phyloP scores from a whole-genome alignment of 1,140 invertebrate genomes.

The Leptinotarsa texana region DNA sequence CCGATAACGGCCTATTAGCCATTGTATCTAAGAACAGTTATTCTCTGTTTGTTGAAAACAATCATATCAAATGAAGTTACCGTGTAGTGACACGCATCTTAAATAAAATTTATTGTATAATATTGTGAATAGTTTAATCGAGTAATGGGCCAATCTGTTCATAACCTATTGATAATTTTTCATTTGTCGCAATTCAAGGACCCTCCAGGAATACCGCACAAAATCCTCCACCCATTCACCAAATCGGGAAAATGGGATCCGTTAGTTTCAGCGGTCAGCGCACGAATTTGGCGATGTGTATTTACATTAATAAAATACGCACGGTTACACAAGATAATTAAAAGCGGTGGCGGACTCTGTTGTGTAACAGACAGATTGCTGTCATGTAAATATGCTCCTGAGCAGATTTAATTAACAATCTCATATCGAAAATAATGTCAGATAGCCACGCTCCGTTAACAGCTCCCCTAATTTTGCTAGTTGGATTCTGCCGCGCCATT shows the following conservation, averaged over 20 bases:
- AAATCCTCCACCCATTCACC: neutral
- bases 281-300: constrained; percentile 23
- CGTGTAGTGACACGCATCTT: too few species aligned
- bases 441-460: constrained; percentile 51
- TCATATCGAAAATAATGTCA: constrained; percentile 55
- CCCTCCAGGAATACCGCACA: too few species aligned
- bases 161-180: too few species aligned
- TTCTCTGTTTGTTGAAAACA: too few species aligned
- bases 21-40: too few species aligned
- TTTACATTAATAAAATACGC: constrained; percentile 54
- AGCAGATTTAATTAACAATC: constrained; percentile 56
- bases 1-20: too few species aligned
- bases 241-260: neutral
- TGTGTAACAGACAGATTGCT: constrained; percentile 55
- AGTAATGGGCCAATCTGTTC: too few species aligned
- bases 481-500: constrained; percentile 37
- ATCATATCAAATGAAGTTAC: too few species aligned
- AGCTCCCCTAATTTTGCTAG: constrained; percentile 43
- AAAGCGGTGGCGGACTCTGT: constrained; percentile 46
- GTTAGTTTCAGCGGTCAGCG: constrained; percentile 11
- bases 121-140: too few species aligned
- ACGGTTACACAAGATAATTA: constrained; percentile 54
- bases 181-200: too few species aligned
- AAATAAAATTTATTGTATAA: too few species aligned
- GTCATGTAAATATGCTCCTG: constrained; percentile 56